Conservation (phyloP, 2,888 invertebrate species). For the Lagria hirta region DNA sequence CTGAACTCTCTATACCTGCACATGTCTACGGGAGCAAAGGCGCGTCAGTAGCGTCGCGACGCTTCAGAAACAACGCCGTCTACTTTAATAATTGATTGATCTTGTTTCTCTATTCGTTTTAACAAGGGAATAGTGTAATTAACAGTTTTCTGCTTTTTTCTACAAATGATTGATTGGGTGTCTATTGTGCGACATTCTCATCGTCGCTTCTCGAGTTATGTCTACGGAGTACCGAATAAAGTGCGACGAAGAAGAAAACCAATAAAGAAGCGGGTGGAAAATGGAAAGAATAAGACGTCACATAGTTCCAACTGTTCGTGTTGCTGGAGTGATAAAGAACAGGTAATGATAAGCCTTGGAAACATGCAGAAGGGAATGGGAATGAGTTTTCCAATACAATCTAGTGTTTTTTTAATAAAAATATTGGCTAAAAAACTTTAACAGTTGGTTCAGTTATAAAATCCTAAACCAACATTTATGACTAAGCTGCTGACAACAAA, state of each 20-base stretch:
- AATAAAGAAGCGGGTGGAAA: conserved; percentile 30
- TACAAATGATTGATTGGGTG: conserved; percentile 75
- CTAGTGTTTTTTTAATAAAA: no score
- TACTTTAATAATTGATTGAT: no score
- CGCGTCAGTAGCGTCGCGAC: conserved; percentile 36
- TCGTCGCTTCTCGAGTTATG: conserved; percentile 70
- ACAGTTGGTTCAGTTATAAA: no score
- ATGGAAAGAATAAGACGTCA: conserved; percentile 21
- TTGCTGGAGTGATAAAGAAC: conserved; percentile 52
- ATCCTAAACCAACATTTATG: no score
- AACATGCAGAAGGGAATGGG: no score
- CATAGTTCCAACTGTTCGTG: conserved; percentile 49
- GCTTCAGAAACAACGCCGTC: conserved; percentile 28
- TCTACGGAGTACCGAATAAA: conserved; percentile 66
- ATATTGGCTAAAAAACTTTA: no score
- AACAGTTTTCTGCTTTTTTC: no score
- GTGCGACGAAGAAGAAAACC: conserved; percentile 60
- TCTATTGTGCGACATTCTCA: conserved; percentile 73
- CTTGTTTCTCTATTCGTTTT: no score
- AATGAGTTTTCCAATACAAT: no score
- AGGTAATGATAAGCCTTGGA: conserved; percentile 39
- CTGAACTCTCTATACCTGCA: conserved; percentile 30
- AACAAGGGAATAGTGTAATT: no score
- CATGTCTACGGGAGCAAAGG: conserved; percentile 25
- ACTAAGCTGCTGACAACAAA: no score